Evolutionary conservation across 2,113 vertebrate genomes (phyloP).

Genomic region (Vireo altiloquus): DNA sequence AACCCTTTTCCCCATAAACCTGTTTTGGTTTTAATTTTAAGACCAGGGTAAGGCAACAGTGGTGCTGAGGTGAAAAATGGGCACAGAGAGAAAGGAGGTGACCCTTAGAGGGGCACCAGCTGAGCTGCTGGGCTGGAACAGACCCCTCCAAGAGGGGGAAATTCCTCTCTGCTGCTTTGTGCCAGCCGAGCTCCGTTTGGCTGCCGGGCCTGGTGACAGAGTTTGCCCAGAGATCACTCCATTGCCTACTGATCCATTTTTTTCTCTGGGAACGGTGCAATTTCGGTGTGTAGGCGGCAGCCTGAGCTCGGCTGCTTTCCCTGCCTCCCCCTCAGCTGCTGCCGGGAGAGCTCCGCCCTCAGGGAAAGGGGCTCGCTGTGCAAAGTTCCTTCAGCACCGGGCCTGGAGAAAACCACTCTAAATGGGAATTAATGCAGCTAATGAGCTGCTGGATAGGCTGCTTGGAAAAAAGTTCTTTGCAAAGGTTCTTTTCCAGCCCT

Average conservation of each 20-base stretch:
- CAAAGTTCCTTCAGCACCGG: neutral
- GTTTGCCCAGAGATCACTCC: neutral
- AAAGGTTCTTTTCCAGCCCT: neutral
- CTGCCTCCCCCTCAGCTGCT: neutral
- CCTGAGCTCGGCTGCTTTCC: neutral
- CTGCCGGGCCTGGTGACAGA: neutral
- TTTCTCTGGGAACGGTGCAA: neutral
- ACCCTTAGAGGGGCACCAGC: neutral
- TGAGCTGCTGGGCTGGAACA: neutral
- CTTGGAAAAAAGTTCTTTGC: neutral
- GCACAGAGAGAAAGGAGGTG: neutral
- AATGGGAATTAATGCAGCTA: neutral
- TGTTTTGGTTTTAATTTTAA: too few species aligned
- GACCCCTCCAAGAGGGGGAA: neutral
- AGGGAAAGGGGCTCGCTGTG: neutral
- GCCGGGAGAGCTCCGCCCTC: neutral
- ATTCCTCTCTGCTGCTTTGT: neutral
- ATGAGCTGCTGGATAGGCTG: neutral
- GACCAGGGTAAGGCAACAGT: too few species aligned
- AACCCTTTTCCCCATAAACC: too few species aligned
- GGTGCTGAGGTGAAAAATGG: neutral
- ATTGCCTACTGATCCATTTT: neutral
- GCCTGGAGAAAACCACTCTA: neutral
- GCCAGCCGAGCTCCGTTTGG: neutral
- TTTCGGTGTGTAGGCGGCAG: neutral